Percentiles rank a stretch among this genome's conserved stretches.
These are phyloP conservation scores for Subanguina moxae DNA, from an alignment of 1,140 invertebrate genomes.

Conservation along the genomic window DNA sequence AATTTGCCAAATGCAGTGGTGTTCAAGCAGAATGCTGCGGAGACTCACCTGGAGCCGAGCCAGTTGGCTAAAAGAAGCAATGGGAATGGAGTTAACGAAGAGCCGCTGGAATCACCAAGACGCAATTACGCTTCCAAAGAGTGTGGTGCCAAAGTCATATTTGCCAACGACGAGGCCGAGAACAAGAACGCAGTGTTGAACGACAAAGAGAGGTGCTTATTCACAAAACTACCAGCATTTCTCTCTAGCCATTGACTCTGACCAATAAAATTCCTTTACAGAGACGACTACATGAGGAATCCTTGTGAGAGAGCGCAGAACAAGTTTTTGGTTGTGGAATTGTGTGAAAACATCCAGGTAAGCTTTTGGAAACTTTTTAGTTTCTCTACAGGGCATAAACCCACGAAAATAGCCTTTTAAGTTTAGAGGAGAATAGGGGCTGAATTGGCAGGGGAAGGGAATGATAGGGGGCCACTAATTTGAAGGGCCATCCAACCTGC, in stretches of 20 bases:
- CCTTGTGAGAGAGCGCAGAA: slow-evolving; percentile 74
- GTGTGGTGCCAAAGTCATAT: slow-evolving; percentile 92
- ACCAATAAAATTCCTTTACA: no score
- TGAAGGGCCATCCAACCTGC: no score
- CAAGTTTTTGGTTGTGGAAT: slow-evolving; percentile 91
- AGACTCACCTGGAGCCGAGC: neutral
- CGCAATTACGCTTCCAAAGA: slow-evolving; percentile 71
- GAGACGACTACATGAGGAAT: slow-evolving; percentile 96
- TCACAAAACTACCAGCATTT: no score
- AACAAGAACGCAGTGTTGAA: slow-evolving; percentile 76
- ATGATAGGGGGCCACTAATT: neutral
- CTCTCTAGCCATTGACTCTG: no score
- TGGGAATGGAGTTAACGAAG: neutral
- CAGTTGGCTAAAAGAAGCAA: neutral
- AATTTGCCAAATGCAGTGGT: neutral
- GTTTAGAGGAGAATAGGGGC: no score
- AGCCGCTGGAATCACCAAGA: slow-evolving; percentile 20
- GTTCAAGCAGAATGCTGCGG: neutral
- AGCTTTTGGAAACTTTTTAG: slow-evolving; percentile 3
- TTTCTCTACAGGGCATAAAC: neutral
- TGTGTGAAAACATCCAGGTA: slow-evolving; percentile 92
- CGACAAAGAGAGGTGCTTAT: slow-evolving; percentile 54
- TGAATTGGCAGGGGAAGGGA: no score
- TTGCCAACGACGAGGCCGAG: slow-evolving; percentile 81
- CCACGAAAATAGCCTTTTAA: neutral